These are phyloP conservation scores for Copsychus sechellarum DNA, from an alignment of 2,113 vertebrate species.

Conservation along the genomic window DNA sequence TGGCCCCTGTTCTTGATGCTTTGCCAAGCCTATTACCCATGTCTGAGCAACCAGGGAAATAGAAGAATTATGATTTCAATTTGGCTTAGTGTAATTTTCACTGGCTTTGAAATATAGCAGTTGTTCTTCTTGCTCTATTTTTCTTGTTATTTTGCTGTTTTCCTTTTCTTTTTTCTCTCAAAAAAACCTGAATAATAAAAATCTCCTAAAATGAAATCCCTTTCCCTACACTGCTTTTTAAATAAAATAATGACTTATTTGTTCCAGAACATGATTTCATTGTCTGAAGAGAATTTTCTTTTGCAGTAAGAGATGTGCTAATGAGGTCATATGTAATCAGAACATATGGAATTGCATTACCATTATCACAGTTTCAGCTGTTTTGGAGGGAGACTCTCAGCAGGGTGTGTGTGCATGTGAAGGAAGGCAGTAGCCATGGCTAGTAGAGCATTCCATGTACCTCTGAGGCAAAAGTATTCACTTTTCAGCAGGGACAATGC, in stretches of 20 bases:
- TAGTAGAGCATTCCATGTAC: not conserved
- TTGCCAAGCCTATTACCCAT: constrained; percentile 75
- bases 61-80: constrained; percentile 75
- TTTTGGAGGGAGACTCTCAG: not conserved
- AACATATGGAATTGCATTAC: constrained; percentile 35
- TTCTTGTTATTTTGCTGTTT: not conserved
- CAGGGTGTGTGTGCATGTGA: fast-evolving
- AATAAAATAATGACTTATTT: not conserved
- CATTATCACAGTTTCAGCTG: not conserved
- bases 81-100: constrained; percentile 77
- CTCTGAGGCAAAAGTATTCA: not conserved
- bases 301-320: not conserved
- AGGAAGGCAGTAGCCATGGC: not conserved
- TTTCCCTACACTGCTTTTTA: not conserved
- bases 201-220: not conserved
- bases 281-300: constrained; percentile 15
- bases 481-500: not conserved
- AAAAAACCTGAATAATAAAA: not conserved
- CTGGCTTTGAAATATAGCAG: constrained; percentile 66
- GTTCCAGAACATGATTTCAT: constrained; percentile 42
- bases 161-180: not conserved
- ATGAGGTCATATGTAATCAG: constrained; percentile 51
- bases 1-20: constrained; percentile 66
- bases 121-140: constrained; percentile 53
- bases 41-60: constrained; percentile 62